A percentile compares a stretch with the other conserved stretches of the same genome.
Evolutionary conservation across 2,888 invertebrate species (phyloP).

Genomic region (Pseudoips prasinana): DNA sequence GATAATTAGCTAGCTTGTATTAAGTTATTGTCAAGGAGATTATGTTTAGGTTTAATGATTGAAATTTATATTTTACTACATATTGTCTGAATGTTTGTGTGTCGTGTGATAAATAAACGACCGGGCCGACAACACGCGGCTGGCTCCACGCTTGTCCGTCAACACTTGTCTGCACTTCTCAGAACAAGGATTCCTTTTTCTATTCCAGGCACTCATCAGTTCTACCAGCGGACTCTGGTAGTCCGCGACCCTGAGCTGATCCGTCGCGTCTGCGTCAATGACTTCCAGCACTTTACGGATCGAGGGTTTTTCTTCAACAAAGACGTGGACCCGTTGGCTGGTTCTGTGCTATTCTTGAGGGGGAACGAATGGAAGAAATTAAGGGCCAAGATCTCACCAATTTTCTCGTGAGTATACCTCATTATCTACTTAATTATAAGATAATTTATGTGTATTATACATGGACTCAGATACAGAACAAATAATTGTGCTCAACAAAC

Average conservation of each 20-base stretch:
- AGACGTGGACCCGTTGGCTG: conserved; percentile 69
- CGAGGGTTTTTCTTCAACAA: conserved; percentile 74
- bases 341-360: conserved; percentile 68
- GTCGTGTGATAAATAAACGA: no score
- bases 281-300: conserved; percentile 74
- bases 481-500: no score
- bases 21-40: no score
- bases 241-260: conserved; percentile 70
- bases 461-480: no score
- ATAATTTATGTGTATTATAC: neutral
- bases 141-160: no score
- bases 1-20: no score
- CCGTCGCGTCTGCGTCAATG: conserved; percentile 68
- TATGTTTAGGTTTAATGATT: no score
- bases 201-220: conserved; percentile 69
- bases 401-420: conserved; percentile 65
- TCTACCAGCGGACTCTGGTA: conserved; percentile 71
- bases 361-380: conserved; percentile 70
- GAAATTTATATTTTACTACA: no score
- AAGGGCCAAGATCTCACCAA: conserved; percentile 71
- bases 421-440: neutral
- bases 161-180: no score
- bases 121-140: no score
- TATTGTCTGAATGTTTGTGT: no score
- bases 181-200: neutral